A percentile compares a stretch with the other conserved stretches of the same genome.
These are phyloP conservation scores for Petrocephalus microphthalmus DNA, from an alignment of 2,113 vertebrate species.

Conservation along the genomic window DNA sequence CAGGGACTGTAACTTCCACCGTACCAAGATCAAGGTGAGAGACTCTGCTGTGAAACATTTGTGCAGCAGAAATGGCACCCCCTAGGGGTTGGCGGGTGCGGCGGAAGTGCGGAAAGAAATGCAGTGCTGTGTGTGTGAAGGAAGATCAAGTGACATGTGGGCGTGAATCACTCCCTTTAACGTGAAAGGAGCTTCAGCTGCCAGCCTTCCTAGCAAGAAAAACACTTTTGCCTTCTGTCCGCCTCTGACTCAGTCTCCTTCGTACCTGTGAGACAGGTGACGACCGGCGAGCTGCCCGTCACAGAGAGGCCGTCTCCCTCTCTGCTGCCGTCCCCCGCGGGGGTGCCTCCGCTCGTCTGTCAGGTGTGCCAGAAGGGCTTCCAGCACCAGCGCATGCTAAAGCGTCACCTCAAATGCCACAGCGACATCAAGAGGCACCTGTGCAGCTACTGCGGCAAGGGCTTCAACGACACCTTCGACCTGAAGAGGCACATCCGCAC, in stretches of 20 bases:
- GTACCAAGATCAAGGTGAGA: constrained; percentile 68
- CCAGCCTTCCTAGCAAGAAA: background rate
- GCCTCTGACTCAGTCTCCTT: background rate
- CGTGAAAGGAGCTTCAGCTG: background rate
- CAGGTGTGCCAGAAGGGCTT: constrained; percentile 78
- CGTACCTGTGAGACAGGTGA: constrained; percentile 55
- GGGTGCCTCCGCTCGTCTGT: constrained; percentile 31
- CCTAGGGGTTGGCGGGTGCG: background rate
- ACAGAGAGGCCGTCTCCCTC: constrained; percentile 7
- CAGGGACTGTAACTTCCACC: constrained; percentile 40
- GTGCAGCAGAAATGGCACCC: background rate
- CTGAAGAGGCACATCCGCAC: constrained; percentile 90
- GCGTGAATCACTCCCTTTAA: background rate
- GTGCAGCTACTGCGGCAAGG: constrained; percentile 81
- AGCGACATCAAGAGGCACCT: constrained; percentile 79
- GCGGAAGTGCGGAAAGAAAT: background rate
- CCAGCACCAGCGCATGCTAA: constrained; percentile 83
- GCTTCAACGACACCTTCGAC: constrained; percentile 93
- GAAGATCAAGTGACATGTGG: background rate
- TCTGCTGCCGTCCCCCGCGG: background rate
- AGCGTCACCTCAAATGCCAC: constrained; percentile 85
- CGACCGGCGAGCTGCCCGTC: constrained; percentile 59
- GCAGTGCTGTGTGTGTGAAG: background rate
- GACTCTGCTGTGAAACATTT: background rate
- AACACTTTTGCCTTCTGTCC: background rate